Evolutionary conservation across 64 coral and sea anemone genomes (phyloP), one percentile per base, ranked within the genome.

Genomic region (Trachythela sp.): DNA sequence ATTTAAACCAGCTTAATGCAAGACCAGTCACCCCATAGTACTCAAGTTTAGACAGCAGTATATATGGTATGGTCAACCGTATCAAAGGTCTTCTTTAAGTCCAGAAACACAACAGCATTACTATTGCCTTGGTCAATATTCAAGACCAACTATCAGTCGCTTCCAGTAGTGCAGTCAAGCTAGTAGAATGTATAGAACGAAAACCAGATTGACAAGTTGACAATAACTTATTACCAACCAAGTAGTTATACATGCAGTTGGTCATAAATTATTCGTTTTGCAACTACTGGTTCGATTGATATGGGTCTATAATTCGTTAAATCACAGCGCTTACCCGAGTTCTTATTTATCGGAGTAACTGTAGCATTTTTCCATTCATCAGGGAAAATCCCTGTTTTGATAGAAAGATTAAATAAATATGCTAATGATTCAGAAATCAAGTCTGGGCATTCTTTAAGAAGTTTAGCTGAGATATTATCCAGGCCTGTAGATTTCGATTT

Each of bases 341-440:
- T 54, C 77, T 48, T 48, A 32, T 40, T 91, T 91, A 91, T 70
- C 9, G 90, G 90, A 38, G 24, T 43, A 7, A 92, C 64, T 41
- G 87, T 92, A 39, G 90, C 41, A 58, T 36, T 49, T 87, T 92
- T 87, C 49, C 38, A 77, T 92, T 92, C 90, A 77, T 87, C 77
- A 32, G 90, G 90, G 76, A 77, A 92, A 14, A 54, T 43, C 36
- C 85, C 48, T 40, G 68, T 49, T n/a, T 80, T 20, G 50, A 92
- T 68, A 36, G 85, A 88, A 35, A 76, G 37, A 58, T 88, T 92
- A 87, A 92, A 87, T n/a, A n/a, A n/a, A n/a, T n/a, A n/a, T n/a
- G n/a, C n/a, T n/a, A n/a, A n/a, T n/a, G n/a, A n/a, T n/a, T n/a
- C n/a, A n/a, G n/a, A n/a, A n/a, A n/a, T n/a, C n/a, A n/a, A n/a